Conservation (phyloP, 2,113 vertebrate species). For the Gorsachius goisagi region DNA sequence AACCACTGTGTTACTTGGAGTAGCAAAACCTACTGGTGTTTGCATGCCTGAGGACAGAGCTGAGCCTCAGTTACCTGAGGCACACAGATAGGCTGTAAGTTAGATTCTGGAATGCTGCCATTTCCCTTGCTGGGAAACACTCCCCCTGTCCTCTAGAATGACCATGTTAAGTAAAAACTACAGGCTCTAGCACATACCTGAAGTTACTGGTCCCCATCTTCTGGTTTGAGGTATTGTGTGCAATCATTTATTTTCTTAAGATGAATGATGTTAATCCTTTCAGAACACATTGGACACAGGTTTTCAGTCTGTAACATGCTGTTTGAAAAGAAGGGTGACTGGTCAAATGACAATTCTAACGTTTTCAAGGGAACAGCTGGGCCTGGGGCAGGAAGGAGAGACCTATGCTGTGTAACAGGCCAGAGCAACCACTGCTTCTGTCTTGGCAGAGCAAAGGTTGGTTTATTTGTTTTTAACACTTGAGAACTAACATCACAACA, state of each 20-base stretch:
- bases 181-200: neutral
- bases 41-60: neutral
- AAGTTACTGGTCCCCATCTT: conserved; percentile 72
- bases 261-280: conserved; percentile 74
- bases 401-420: neutral
- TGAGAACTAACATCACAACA: neutral
- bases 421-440: neutral
- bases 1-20: neutral
- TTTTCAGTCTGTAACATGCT: conserved; percentile 87
- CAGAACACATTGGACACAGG: conserved; percentile 93
- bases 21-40: neutral
- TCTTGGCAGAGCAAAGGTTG: fast-evolving
- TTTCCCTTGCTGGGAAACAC: neutral
- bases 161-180: neutral
- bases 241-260: conserved; percentile 83
- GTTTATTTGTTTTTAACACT: fast-evolving
- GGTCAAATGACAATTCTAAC: neutral
- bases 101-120: fast-evolving
- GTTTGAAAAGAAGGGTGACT: conserved; percentile 22
- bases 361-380: neutral
- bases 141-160: fast-evolving
- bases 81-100: neutral
- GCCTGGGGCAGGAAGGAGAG: neutral
- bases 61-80: neutral
- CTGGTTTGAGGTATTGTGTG: conserved; percentile 76